Base-by-base conservation (phyloP, 2,113 vertebrate genomes). In the Tricholaema leucomelas region DNA sequence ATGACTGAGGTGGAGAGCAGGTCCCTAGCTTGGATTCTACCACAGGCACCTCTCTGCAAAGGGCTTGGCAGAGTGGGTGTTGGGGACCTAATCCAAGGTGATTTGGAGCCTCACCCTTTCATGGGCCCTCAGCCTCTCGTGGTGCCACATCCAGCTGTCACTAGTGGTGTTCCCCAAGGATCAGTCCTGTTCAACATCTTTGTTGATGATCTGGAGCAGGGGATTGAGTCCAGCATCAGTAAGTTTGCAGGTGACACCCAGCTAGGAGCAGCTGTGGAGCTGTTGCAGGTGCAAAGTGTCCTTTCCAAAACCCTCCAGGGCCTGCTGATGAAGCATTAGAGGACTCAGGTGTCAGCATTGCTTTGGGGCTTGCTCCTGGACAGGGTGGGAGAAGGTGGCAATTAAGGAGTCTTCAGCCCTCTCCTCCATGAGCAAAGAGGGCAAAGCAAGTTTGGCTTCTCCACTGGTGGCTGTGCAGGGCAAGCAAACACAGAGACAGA, bases 371-470 rank as follows among this genome's bases (percentile, higher is more conserved):
- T 59, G 31, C 8, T 64, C 58, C 61, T 75, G 81, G 42, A 66
- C 1, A 2, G 58, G 15, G 12, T 27, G 67, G 56, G 72, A 77
- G 52, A 93, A 14, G 46, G 56, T 84, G 46, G 52, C 10, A 90
- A 88, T 83, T 83, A 84, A 72, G 33, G 15, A 42, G 30, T 23
- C 60, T 95, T 27, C 66, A 93, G 12, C 30, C 31, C 25, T 88
- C 35, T 87, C 28, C 23, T 71, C 38, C 85, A 48, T 0, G 3
- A 84, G 59, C 15, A 56, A 44, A n/a, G 27, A 92, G 44, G 65
- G 16, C 50, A 93, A 87, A 85, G 64, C 81, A 84, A 71, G 86
- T 96, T 79, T 81, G 75, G 42, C 54, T 94, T 90, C 91, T 58
- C 50, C 58, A 28, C 69, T 38, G 20, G 33, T 2, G 9, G 55